Evolutionary conservation across 2,888 invertebrate genomes (phyloP), one percentile per base, ranked within the genome.

Genomic region (Scrobipalpa costella): DNA sequence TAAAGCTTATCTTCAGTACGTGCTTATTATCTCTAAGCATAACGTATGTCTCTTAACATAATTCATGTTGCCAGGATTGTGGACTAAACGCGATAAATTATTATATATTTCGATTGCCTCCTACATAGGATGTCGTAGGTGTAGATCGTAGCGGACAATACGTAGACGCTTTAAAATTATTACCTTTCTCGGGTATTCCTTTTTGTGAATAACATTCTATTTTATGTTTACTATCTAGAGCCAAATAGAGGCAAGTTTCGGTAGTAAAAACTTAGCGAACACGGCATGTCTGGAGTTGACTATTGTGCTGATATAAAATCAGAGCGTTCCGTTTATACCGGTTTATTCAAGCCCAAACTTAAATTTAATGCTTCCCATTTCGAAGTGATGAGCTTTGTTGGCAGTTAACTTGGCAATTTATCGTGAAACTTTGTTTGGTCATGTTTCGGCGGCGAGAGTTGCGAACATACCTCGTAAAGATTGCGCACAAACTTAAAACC

Each of bases 361-460:
- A 19, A 36, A 34, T 58, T 63, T 34, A 63, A 50, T 15, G 33
- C 50, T 38, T 55, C 40, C 63, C 44, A 21, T 40, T 38, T 68
- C 66, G 68, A 67, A 68, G 61, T 66, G 66, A 74, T 74, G 69
- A 64, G 71, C 63, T 76, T 74, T 74, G 73, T 77, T 75, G 73
- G 71, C 69, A 69, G 64, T 68, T 68, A 65, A 64, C 66, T 69
- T 70, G 68, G 68, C 67, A 71, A 72, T 72, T 75, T 73, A 69
- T 72, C 71, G 67, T 69, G 68, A 68, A 74, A 77, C 72, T 77
- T 78, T 70, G 68, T 68, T 69, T 67, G 68, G 68, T 69, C 71
- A 69, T 68, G 71, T 74, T 73, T 75, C 67, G 67, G 67, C 71
- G 73, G 64, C n/a, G n/a, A n/a, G 64, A 57, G 64, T 65, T 67